Conservation (phyloP, 2,888 invertebrate genomes). For the Mayetiola destructor region DNA sequence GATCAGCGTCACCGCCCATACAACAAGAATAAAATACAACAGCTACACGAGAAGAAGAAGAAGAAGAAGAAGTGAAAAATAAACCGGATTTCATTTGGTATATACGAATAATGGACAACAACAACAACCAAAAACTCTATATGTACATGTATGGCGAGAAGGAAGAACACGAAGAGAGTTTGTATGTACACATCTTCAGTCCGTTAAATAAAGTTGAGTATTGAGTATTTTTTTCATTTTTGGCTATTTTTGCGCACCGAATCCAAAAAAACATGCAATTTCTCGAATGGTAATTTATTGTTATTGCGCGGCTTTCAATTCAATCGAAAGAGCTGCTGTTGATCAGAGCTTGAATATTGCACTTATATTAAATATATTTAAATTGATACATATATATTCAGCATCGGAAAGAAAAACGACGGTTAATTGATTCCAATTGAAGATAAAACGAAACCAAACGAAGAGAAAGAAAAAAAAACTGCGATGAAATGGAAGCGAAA, state of each 20-base stretch:
- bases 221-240: too few species aligned
- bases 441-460: too few species aligned
- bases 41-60: too few species aligned
- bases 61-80: too few species aligned
- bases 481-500: too few species aligned
- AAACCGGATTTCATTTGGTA: conserved; percentile 12
- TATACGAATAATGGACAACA: too few species aligned
- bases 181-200: not conserved
- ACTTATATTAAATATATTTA: not conserved
- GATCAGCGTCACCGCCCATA: conserved; percentile 13
- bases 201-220: too few species aligned
- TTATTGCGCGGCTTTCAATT: conserved; percentile 1
- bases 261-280: not conserved
- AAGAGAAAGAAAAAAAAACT: too few species aligned
- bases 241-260: conserved; percentile 8
- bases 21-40: too few species aligned
- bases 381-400: too few species aligned
- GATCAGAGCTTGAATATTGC: not conserved
- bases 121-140: not conserved
- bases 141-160: not conserved
- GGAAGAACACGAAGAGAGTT: too few species aligned
- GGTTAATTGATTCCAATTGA: not conserved
- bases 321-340: not conserved
- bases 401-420: not conserved
- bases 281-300: not conserved